These are phyloP conservation scores for Phanerotoma sp. DNA, from an alignment of 2,888 invertebrate genomes.

Conservation along the genomic window DNA sequence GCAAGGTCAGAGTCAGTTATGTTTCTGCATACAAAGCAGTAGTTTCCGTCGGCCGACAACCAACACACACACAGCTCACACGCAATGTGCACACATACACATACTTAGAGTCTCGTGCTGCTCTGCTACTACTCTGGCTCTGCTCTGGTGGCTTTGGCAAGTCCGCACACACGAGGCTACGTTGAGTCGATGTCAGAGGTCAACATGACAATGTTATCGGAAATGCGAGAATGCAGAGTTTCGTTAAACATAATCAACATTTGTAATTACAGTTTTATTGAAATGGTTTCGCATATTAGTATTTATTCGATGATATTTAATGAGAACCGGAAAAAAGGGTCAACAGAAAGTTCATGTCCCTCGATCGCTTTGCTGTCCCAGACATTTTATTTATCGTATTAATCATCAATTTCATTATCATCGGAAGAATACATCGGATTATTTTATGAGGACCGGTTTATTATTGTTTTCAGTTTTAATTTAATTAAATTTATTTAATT, in stretches of 20 bases:
- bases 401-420: neutral
- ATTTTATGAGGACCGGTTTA: too few relatives aligned
- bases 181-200: slow-evolving; percentile 31
- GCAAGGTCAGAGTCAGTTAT: slow-evolving; percentile 37
- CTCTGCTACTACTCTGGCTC: too few relatives aligned
- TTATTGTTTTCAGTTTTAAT: too few relatives aligned
- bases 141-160: too few relatives aligned
- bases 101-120: neutral
- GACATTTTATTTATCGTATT: neutral
- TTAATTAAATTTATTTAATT: too few relatives aligned
- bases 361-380: neutral
- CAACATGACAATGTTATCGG: slow-evolving; percentile 26
- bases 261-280: slow-evolving; percentile 31
- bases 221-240: slow-evolving; percentile 26
- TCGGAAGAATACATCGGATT: too few relatives aligned
- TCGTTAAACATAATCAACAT: slow-evolving; percentile 28
- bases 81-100: neutral
- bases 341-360: slow-evolving; percentile 9
- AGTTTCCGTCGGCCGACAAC: slow-evolving; percentile 31
- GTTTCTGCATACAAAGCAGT: slow-evolving; percentile 35
- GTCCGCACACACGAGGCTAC: too few relatives aligned
- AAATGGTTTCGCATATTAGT: slow-evolving; percentile 19
- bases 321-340: slow-evolving; percentile 22
- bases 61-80: slow-evolving; percentile 1
- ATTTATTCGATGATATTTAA: slow-evolving; percentile 18